phyloP scores from a whole-genome alignment of 23 tunicate species.

The Clavelina lepadiformis region DNA sequence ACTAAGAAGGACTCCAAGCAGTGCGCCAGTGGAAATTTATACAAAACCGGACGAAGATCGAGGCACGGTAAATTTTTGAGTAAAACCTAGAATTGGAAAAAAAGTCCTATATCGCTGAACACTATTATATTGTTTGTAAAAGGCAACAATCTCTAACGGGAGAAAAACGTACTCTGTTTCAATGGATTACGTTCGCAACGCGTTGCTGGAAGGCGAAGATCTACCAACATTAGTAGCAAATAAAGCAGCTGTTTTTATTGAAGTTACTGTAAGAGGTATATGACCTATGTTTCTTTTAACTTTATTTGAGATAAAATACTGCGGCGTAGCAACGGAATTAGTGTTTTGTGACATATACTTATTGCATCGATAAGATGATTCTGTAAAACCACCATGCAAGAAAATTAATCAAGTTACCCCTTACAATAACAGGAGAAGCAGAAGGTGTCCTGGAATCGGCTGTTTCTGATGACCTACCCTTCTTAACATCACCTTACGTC shows the following conservation, averaged over 20 bases:
- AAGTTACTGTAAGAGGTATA: conserved; percentile 13
- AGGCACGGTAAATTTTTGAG: background rate
- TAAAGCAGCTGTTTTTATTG: conserved; percentile 3
- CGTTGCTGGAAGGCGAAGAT: conserved; percentile 17
- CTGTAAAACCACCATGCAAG: no score
- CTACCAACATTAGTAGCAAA: conserved; percentile 8
- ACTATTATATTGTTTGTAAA: background rate
- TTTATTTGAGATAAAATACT: no score
- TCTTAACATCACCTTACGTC: conserved; percentile 41
- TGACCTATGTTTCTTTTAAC: no score
- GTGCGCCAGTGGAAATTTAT: conserved; percentile 13
- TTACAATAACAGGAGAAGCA: conserved; percentile 6
- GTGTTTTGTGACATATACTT: no score
- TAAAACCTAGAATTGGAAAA: no score
- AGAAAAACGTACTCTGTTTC: conserved; percentile 1
- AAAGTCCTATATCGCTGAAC: no score
- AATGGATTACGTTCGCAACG: background rate
- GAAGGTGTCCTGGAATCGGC: conserved; percentile 32
- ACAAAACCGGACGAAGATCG: conserved; percentile 5
- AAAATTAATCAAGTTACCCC: no score
- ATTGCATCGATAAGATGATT: no score
- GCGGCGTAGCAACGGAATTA: no score
- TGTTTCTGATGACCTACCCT: conserved; percentile 17
- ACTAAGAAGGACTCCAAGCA: conserved; percentile 8
- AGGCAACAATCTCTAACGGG: conserved; percentile 16